Evolutionary conservation across 2,888 invertebrate genomes (phyloP), one percentile per base, ranked within the genome.

Genomic region (Galeruca laticollis): DNA sequence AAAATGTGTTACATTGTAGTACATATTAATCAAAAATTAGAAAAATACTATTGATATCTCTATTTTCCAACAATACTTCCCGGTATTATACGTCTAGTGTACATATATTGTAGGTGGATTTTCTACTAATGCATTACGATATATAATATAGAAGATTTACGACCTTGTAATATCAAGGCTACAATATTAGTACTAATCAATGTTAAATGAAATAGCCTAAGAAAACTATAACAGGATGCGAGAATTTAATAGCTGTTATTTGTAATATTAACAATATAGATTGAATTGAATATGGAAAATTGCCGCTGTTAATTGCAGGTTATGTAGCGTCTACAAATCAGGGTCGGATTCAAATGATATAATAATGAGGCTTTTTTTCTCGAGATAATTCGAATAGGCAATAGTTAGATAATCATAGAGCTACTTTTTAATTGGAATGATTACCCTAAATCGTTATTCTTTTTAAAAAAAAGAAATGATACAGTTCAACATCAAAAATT

Each of bases 211-310:
- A 74, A 76, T 75, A 74, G 75, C 74, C 71, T 74, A 65, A 73
- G 75, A 76, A 77, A 77, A 78, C 73, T 78, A 75, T 76, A 78
- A 78, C 78, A 78, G 78, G 78, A 78, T 78, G 74, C 73, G 67
- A 69, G 66, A 71, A 74, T 68, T 68, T 72, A 60, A 68, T 63
- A 61, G 51, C 57, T 47, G 65, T 60, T 66, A 73, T 70, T 69
- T 57, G 56, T 60, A 66, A 35, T 56, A 49, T 49, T 68, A 61
- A 67, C 62, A 62, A 67, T 62, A 68, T 71, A 51, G 62, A 63
- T 70, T 67, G 61, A 63, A 57, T 57, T 57, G 35, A 57, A 57
- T 35, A 57, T 1, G 56, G 56, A 59, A 40, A 57, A 57, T 57
- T 57, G 35, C 56, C 35, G 56, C 35, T 1, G 11, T 57, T 57